Evolutionary conservation across 2,888 invertebrate genomes (phyloP), one percentile per base, ranked within the genome.

Genomic region (Sylvicola cinctus): DNA sequence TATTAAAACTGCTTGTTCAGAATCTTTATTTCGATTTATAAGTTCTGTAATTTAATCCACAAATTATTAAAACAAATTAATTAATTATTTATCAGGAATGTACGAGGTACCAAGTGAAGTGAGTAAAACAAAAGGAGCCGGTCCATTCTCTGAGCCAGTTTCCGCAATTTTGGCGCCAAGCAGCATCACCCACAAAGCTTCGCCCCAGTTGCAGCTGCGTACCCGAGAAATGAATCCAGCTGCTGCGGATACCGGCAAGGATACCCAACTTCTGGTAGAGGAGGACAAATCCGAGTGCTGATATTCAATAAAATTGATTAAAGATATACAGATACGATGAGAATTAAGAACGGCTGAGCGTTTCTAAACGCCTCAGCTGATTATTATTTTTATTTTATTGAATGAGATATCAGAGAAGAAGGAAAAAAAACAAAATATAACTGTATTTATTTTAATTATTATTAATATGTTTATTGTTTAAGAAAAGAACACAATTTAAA

Each of bases 261-360:
- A 90, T 61, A 90, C 90, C 31, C 83, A 83, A 58, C 74, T 78
- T 55, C 69, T 90, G 44, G 88, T 90, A 44, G 76, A 76, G 57
- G 88, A 88, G 65, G 85, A 87, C 65, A 74, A 74, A 60, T 75
- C 58, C 49, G 58, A 58, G 46, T 58, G 58, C 58, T 58, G 58
- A 58, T 58, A 56, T 51, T 52, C 20, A 20, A 20, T 20, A 20
- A 20, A 20, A 8, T 8, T 20, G 20, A 20, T 20, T 6, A 20
- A 20, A 20, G 20, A 20, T 8, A 20, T 20, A 6, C 20, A 20
- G 8, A 20, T 20, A 20, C 20, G 20, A 20, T 20, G 20, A 20
- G 20, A 20, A 20, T 20, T 20, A 20, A 20, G 20, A 20, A 20
- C 20, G 20, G 20, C 20, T 20, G 20, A 20, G 20, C 20, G 20